A percentile compares a stretch with the other conserved stretches of the same genome.
Conservation (phyloP, 1,140 invertebrate species). For the Neuroterus valhalla region DNA sequence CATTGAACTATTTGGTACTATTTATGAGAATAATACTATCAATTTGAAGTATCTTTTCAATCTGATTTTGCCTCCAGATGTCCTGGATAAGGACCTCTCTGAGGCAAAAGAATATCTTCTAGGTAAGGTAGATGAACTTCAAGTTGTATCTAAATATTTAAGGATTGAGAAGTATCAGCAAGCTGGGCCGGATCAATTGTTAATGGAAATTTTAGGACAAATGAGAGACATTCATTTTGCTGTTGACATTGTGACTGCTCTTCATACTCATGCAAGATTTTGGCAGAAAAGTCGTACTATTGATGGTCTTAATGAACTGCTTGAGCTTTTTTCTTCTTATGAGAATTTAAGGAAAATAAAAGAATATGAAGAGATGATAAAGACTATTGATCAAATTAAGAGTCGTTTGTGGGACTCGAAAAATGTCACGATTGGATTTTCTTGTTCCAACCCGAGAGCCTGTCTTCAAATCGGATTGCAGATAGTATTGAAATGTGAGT, state of each 20-base stretch:
- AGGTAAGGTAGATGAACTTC: constrained; percentile 27
- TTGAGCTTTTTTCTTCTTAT: constrained; percentile 51
- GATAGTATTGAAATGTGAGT: constrained; percentile 37
- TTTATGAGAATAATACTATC: constrained; percentile 52
- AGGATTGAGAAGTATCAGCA: constrained; percentile 52
- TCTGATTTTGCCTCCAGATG: constrained; percentile 50
- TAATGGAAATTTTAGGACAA: constrained; percentile 50
- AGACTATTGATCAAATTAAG: constrained; percentile 38
- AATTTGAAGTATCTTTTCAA: constrained; percentile 54
- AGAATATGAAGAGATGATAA: constrained; percentile 34
- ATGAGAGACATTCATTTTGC: constrained; percentile 46
- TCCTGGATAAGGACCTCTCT: constrained; percentile 48
- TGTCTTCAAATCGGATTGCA: constrained; percentile 49
- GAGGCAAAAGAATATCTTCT: constrained; percentile 50
- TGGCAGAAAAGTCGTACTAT: constrained; percentile 51
- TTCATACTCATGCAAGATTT: constrained; percentile 48
- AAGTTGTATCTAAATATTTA: constrained; percentile 42
- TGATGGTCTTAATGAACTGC: constrained; percentile 46
- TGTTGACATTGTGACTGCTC: constrained; percentile 40
- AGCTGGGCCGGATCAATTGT: constrained; percentile 45
- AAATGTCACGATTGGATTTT: constrained; percentile 45
- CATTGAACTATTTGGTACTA: constrained; percentile 52
- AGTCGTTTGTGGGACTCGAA: constrained; percentile 33
- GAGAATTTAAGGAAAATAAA: constrained; percentile 49
- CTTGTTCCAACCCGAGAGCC: constrained; percentile 46